Evolutionary conservation across 2,797 vertebrate species (phyloP), one percentile per base, ranked within the genome.

Genomic region (Siniperca undulata): DNA sequence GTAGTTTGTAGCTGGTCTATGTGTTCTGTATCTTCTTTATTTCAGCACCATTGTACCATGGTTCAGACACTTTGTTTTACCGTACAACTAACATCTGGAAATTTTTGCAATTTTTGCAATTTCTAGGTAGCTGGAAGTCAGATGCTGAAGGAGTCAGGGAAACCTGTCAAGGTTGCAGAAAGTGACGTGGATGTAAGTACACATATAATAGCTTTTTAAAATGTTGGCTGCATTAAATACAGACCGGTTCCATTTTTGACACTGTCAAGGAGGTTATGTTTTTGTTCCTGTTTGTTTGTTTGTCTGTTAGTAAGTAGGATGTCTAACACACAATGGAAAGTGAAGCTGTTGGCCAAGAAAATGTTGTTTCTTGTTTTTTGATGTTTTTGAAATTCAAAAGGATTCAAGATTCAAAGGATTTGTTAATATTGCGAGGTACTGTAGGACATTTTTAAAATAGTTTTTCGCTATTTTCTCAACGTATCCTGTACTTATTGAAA

Each of bases 101-200:
- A 52, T 78, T 53, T 79, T n/a, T 34, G 3, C 27, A 27, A 27
- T 27, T 65, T 53, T 81, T 74, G n/a, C 40, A 40, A 58, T 81
- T 70, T 79, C 6, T 55, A 99, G 98, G 96, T 98, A 85, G 96
- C 95, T 8, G 97, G 97, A 83, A 95, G 95, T 91, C 97, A 98
- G 78, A 90, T 89, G 0, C 85, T 97, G 77, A 98, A 96, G 92
- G 97, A 97, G 77, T 94, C 93, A 55, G 85, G 94, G 65, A 97
- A 96, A 91, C 97, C 98, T 4, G 95, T 99, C 80, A 98, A 96
- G 92, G 97, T 99, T n/a, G 98, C 97, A 1, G 98, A 99, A 91
- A 99, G 98, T 72, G 97, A 99, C 67, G 96, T 96, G 84, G 98
- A 99, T 62, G 98, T 99, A 89, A 98, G 98, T 98, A 86, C 24